Evolutionary conservation across 2,888 invertebrate genomes (phyloP), one percentile per base, ranked within the genome.

Genomic region (Eurois occulta): DNA sequence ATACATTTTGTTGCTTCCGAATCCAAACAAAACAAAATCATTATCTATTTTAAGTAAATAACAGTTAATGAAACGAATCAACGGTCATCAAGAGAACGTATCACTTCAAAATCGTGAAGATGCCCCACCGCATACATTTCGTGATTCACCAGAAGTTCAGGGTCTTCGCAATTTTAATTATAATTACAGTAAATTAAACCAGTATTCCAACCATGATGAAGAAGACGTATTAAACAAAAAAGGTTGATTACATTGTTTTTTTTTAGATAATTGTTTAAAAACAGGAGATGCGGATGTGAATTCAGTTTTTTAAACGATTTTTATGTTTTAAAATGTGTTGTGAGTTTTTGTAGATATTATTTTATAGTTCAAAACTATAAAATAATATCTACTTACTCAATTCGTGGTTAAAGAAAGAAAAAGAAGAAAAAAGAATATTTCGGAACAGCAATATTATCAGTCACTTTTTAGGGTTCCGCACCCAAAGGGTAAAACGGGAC

Each of bases 91-190:
- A 71, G 41, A 28, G 67, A 81, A 85, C 69, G 70, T 41, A 38
- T 72, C 43, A 21, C 21, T 62, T 68, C 5, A 70, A 77, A 71
- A 66, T 77, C 76, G 65, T 75, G 72, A 71, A 78, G 77, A 84
- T 79, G 86, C 70, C 72, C 72, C 8, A 3, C 41, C 74, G 70
- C 79, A 77, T 70, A 52, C 46, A 67, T 75, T 75, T 79, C 68
- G 75, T 79, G 79, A 79, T 73, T 70, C 78, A 64, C 21, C 24
- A 85, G 32, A 66, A 60, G 28, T 60, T 86, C 84, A 84, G 81
- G 80, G 80, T 80, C 84, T n/a, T 62, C 70, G 65, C 77, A 3
- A 72, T 72, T 75, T 75, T 86, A 83, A 82, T 80, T 73, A 55
- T 43, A 75, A 73, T 73, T 73, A 24, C 24, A 64, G 67, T 66